Evolutionary conservation across 2,888 invertebrate genomes (phyloP), one percentile per base, ranked within the genome.

Genomic region (Cryptus viduatorius): DNA sequence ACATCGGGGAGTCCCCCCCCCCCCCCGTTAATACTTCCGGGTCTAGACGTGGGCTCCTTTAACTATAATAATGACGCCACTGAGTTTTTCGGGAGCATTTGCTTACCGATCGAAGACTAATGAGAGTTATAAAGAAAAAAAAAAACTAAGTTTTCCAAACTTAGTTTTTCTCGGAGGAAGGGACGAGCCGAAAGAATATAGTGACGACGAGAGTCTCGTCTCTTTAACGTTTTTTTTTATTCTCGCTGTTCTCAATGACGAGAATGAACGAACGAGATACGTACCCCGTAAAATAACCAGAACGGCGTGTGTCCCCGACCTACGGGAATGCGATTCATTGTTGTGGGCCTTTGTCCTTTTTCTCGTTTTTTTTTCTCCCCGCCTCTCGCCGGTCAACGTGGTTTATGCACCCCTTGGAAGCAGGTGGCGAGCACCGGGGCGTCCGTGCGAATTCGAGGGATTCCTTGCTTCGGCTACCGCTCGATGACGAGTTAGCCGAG

Each of bases 401-500:
- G 77, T 42, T 83, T 61, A 81, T 78, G 77, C 84, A 77, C 80
- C 80, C 84, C 80, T 76, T 80, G 50, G 59, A 80, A 59, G 84
- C 84, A 84, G 84, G 84, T 84, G 84, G 73, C 64, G 80, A 73
- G 67, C 16, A 59, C 61, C 72, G 29, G 24, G 46, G 72, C 61
- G 19, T 46, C 61, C 80, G 73, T 81, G 84, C 77, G 77, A 84
- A 81, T 84, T 61, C 59, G 59, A 64, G 50, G 48, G 44, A 69
- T 72, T 59, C 14, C 71, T 67, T 4, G 14, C 31, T 16, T 24
- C 67, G 16, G 44, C 46, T 68, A 59, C 42, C 42, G 64, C 1
- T 31, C 67, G 42, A 67, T 46, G 19, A 48, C 50, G 46, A 79
- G 71, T 65, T 59, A 69, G 71, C 75, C 75, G 5, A 71, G 68